phyloP scores from a whole-genome alignment of 2,113 vertebrate genomes.

The Callionymus lyra region DNA sequence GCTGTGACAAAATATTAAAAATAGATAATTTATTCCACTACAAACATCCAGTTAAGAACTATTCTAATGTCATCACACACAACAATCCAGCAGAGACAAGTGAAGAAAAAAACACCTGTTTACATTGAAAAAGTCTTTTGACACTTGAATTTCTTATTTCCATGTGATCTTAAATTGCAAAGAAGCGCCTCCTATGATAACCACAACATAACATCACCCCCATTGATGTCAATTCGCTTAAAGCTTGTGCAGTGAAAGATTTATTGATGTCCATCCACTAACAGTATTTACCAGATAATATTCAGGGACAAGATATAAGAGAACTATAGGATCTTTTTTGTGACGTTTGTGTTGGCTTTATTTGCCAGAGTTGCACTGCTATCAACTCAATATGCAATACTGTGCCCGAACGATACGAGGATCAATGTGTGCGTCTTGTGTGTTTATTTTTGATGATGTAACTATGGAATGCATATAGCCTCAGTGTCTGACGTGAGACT shows the following conservation, averaged over 20 bases:
- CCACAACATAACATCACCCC: conserved; percentile 5
- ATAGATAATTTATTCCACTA: no score
- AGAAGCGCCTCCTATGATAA: no score
- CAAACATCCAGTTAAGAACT: no score
- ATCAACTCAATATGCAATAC: conserved; percentile 72
- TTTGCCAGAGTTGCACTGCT: conserved; percentile 59
- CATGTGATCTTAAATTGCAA: no score
- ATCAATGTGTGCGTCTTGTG: conserved; percentile 36
- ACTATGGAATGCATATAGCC: conserved; percentile 62
- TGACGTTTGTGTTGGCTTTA: no score
- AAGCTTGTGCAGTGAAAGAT: conserved; percentile 31
- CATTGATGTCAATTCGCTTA: conserved; percentile 30
- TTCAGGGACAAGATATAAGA: conserved; percentile 58
- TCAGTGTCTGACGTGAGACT: conserved; percentile 51
- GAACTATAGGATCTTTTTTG: no score
- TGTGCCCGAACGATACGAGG: conserved; percentile 23
- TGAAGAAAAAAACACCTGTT: no score
- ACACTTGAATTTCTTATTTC: no score
- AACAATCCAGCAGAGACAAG: no score
- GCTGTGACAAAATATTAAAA: no score
- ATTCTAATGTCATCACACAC: no score
- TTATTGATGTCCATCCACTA: not conserved
- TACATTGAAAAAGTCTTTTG: no score
- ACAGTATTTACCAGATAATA: conserved; percentile 16
- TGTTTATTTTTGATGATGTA: conserved; percentile 46